A percentile compares a stretch with the other conserved stretches of the same genome.
Conservation (phyloP, 2,113 vertebrate genomes). For the Dipodomys merriami region DNA sequence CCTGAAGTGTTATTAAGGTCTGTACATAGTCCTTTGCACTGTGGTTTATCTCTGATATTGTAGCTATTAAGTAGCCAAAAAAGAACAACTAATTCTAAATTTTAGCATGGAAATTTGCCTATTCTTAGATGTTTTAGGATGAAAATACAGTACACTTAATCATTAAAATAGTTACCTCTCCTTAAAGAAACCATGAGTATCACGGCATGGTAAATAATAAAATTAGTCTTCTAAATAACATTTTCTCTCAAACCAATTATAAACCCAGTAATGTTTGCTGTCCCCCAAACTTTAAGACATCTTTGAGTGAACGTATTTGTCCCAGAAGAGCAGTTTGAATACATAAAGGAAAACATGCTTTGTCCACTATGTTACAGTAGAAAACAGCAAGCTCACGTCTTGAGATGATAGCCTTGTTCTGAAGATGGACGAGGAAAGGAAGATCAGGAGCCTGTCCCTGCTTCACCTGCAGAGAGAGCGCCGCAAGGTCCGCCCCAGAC, state of each 20-base stretch:
- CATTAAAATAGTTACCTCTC: constrained; percentile 13
- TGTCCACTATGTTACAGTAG: neutral
- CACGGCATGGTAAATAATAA: neutral
- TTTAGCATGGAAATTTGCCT: neutral
- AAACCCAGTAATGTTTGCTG: constrained; percentile 15
- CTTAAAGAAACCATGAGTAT: neutral
- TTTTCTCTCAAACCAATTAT: constrained; percentile 34
- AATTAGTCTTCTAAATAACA: constrained; percentile 15
- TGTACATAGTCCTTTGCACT: neutral
- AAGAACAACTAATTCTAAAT: neutral
- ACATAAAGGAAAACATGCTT: constrained; percentile 33
- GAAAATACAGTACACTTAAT: constrained; percentile 15
- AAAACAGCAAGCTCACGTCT: neutral
- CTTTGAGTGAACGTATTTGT: constrained; percentile 15
- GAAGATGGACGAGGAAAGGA: neutral
- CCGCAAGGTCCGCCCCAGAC: neutral
- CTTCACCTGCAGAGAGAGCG: neutral
- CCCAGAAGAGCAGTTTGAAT: constrained; percentile 26
- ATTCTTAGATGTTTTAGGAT: neutral
- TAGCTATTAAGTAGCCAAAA: neutral
- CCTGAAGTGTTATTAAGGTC: neutral
- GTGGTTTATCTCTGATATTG: neutral
- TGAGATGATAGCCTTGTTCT: neutral
- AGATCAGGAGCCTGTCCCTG: neutral
- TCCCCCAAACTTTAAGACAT: neutral